phyloP scores from a whole-genome alignment of 2,888 invertebrate genomes.

The Phania funesta region DNA sequence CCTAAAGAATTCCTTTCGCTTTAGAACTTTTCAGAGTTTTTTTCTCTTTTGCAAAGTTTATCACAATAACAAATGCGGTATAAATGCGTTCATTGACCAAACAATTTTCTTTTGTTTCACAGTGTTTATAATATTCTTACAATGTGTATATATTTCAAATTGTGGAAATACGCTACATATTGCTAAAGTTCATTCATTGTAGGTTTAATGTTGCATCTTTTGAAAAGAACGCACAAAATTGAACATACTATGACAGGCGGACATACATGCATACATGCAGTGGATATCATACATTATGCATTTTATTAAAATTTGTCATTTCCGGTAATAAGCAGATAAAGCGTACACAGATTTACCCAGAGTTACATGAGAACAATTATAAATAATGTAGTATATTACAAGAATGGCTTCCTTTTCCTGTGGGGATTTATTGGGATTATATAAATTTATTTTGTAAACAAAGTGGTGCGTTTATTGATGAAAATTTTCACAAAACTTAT shows the following conservation, averaged over 20 bases:
- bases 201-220: background rate
- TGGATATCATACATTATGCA: slow-evolving; percentile 3
- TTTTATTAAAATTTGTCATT: slow-evolving; percentile 59
- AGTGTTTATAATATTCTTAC: slow-evolving; percentile 23
- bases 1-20: slow-evolving; percentile 43
- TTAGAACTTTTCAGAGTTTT: slow-evolving; percentile 17
- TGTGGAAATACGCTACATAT: background rate
- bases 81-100: slow-evolving; percentile 68
- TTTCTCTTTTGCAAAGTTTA: slow-evolving; percentile 20
- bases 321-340: slow-evolving; percentile 55
- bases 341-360: background rate
- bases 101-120: slow-evolving; percentile 54
- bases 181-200: background rate
- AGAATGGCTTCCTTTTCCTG: slow-evolving; percentile 42
- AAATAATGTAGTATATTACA: slow-evolving; percentile 17
- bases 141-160: background rate
- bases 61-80: slow-evolving; percentile 59
- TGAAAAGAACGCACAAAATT: slow-evolving; percentile 25
- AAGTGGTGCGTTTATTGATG: slow-evolving; percentile 16
- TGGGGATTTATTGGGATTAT: slow-evolving; percentile 7
- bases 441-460: slow-evolving; percentile 31
- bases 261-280: background rate
- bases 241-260: slow-evolving; percentile 24
- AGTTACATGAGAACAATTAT: slow-evolving; percentile 17
- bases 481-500: background rate